These are phyloP conservation scores for Cerastis rubricosa DNA, from an alignment of 2,888 invertebrate genomes.

Conservation along the genomic window DNA sequence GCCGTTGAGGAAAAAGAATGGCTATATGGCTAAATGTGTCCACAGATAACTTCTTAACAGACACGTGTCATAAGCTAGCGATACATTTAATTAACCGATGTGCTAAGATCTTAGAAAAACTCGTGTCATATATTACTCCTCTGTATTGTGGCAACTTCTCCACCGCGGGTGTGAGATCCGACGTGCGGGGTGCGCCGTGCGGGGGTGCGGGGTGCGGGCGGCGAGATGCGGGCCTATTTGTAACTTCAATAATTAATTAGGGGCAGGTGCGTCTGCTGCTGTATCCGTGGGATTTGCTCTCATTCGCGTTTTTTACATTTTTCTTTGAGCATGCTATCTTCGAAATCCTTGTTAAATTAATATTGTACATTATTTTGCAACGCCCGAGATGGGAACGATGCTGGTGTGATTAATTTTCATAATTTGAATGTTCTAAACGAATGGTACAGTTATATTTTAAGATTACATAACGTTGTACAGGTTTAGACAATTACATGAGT, in stretches of 20 bases:
- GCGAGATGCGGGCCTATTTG: constrained; percentile 69
- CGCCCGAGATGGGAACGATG: background rate
- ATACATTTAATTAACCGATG: background rate
- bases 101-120: background rate
- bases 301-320: constrained; percentile 49
- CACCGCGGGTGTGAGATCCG: background rate
- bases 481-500: background rate
- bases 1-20: background rate
- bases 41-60: background rate
- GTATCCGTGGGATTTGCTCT: constrained; percentile 51
- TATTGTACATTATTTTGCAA: constrained; percentile 44
- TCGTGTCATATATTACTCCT: constrained; percentile 12
- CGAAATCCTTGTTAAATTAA: constrained; percentile 51
- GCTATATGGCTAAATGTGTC: too few species aligned
- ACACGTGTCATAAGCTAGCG: background rate
- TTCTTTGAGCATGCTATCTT: constrained; percentile 51
- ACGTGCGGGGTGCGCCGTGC: background rate
- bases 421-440: background rate
- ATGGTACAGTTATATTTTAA: background rate
- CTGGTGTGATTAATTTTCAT: constrained; percentile 12
- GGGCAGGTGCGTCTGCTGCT: constrained; percentile 65
- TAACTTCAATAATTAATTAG: constrained; percentile 78
- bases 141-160: constrained; percentile 12
- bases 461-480: background rate
- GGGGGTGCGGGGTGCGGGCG: constrained; percentile 16